Base-by-base conservation (phyloP, 1,140 invertebrate species). In the Brachionus paranguensis region DNA sequence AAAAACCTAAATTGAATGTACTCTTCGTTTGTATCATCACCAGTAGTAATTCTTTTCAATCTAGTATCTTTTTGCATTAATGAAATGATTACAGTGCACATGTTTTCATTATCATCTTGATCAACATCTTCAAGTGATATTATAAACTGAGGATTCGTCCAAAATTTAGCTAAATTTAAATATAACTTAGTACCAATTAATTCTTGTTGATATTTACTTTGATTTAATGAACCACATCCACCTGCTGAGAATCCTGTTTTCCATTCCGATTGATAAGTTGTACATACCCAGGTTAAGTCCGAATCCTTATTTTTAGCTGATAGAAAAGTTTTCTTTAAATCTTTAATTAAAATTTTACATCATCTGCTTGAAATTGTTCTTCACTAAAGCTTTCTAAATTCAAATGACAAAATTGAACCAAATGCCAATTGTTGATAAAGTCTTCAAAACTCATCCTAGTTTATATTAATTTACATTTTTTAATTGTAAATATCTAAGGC, bases 101-200 rank as follows among this genome's bases (percentile, higher is more conserved):
- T 37, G 17, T 68, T 33, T 29, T 84, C 72, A 68, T 60, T 11
- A 70, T 78, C 55, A 41, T 78, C 50, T 27, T 14, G 14, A 24
- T 78, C 72, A 17, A 60, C 50, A 65, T 84, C 72, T 33, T 24
- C 29, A 17, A 84, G 27, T 14, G 43, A 60, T 6, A 84, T 70
- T 68, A 84, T 27, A 78, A 76, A 84, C 20, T 78, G 72, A 33
- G 84, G 84, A 84, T 84, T 84, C 47, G n/a, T 68, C 53, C 72
- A 84, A 50, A 65, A 84, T 33, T 78, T 79, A 43, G 29, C 78
- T 79, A 24, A 33, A 17, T 50, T 41, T 43, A 29, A 33, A 55
- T 72, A 8, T 20, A 12, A 20, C 20, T 27, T 84, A 17, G 14
- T n/a, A 53, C 37, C 4, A 50, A 20, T 37, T 37, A 37, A 37